Evolutionary conservation across 1,140 invertebrate genomes (phyloP), one percentile per base, ranked within the genome.

Genomic region (Aporrectodea caliginosa): DNA sequence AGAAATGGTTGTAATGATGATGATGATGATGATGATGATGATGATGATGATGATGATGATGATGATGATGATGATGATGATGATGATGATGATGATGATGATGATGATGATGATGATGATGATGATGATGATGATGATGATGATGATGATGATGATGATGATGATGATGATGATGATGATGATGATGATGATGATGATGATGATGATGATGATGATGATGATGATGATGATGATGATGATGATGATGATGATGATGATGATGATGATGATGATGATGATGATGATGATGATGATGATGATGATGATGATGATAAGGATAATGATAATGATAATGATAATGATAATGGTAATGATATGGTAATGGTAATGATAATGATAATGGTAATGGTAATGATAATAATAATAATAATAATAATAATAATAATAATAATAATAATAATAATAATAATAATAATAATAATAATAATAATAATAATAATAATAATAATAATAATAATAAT

Each of bases 261-360:
- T 69, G 69, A 1, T 69, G 69, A 1, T 69, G 69, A 69, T 69
- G 69, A 69, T 69, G 69, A 69, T 69, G 69, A 69, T 69, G 69
- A 69, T 2, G 69, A 69, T 2, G 69, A 69, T 2, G 69, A 69
- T 2, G 69, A 69, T 2, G 69, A 69, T 69, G 69, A 69, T 69
- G 69, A 69, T 69, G 69, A 69, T 69, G 69, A 69, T 69, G 69
- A n/a, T n/a, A n/a, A n/a, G n/a, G n/a, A n/a, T n/a, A n/a, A n/a
- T n/a, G n/a, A n/a, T n/a, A n/a, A n/a, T n/a, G n/a, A n/a, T n/a
- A n/a, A n/a, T n/a, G n/a, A n/a, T n/a, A n/a, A n/a, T n/a, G n/a
- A n/a, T n/a, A n/a, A n/a, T n/a, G n/a, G n/a, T n/a, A n/a, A n/a
- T n/a, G n/a, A n/a, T n/a, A n/a, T n/a, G n/a, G n/a, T n/a, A n/a